Percentiles rank a stretch among this genome's conserved stretches.
Evolutionary conservation across 2,888 invertebrate genomes (phyloP).

Genomic region (Amaurobius ferox): DNA sequence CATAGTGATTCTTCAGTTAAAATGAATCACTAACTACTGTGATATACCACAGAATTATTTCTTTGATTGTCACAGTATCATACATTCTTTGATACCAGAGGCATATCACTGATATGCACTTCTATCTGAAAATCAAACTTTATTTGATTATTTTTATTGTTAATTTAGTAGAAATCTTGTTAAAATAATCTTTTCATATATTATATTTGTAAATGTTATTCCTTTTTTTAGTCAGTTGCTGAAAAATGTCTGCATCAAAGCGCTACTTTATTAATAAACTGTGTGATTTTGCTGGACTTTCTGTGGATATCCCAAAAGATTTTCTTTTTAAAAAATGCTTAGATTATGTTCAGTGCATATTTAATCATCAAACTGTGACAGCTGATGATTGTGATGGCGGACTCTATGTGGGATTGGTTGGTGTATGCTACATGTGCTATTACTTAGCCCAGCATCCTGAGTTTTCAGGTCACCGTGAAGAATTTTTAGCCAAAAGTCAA

Average conservation of each 20-base stretch:
- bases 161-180: too few relatives aligned
- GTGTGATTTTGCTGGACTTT: constrained; percentile 36
- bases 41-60: too few relatives aligned
- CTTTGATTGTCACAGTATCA: too few relatives aligned
- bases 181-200: too few relatives aligned
- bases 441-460: constrained; percentile 82
- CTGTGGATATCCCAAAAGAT: constrained; percentile 27
- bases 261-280: constrained; percentile 59
- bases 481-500: constrained; percentile 81
- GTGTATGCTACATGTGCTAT: constrained; percentile 87
- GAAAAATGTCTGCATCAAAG: constrained; percentile 35
- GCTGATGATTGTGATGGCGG: constrained; percentile 80
- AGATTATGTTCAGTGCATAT: constrained; percentile 27
- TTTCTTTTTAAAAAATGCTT: constrained; percentile 22
- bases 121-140: too few relatives aligned
- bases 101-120: too few relatives aligned
- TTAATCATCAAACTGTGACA: constrained; percentile 16
- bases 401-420: constrained; percentile 84
- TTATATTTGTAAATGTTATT: too few relatives aligned
- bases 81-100: too few relatives aligned
- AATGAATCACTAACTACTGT: too few relatives aligned
- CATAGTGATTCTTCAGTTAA: too few relatives aligned
- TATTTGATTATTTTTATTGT: too few relatives aligned
- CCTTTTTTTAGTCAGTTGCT: neutral
- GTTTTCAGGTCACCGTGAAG: constrained; percentile 73